These are phyloP conservation scores for Labroides dimidiatus DNA, from an alignment of 2,797 vertebrate genomes.

Conservation along the genomic window DNA sequence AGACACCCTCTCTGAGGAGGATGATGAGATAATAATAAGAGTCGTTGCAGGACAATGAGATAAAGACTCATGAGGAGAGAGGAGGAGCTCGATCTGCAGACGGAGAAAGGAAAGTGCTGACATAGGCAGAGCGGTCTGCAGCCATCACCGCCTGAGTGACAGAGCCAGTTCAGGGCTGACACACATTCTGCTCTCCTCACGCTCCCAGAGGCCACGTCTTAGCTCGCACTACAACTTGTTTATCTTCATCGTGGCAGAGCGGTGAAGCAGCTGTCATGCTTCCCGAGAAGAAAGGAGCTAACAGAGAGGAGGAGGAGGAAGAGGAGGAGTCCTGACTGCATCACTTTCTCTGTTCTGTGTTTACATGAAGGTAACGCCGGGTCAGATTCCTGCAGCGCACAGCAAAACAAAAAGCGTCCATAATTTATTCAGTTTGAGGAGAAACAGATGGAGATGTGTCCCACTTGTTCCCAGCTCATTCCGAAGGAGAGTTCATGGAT, in stretches of 20 bases:
- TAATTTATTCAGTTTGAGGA: background rate
- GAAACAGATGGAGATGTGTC: background rate
- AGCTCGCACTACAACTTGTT: conserved; percentile 20
- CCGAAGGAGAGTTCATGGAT: background rate
- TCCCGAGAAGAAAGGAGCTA: conserved; percentile 27
- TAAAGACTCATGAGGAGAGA: conserved; percentile 1
- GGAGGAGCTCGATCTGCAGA: background rate
- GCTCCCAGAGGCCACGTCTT: conserved; percentile 16
- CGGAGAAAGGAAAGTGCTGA: conserved; percentile 35
- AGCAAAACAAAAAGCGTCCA: background rate
- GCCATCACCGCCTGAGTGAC: conserved; percentile 45
- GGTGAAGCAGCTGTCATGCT: conserved; percentile 44
- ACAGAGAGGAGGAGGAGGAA: conserved; percentile 2
- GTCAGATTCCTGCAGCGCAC: conserved; percentile 15
- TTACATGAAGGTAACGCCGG: background rate
- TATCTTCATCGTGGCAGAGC: conserved; percentile 37
- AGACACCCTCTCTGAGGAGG: background rate
- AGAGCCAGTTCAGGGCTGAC: conserved; percentile 24
- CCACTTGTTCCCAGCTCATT: background rate
- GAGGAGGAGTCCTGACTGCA: background rate
- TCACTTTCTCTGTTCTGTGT: conserved; percentile 1
- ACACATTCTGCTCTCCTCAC: conserved; percentile 32
- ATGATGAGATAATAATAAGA: background rate
- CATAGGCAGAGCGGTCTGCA: conserved; percentile 5
- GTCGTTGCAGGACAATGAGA: background rate